Base-by-base conservation (phyloP, 2,888 invertebrate species). In the Timema podura region DNA sequence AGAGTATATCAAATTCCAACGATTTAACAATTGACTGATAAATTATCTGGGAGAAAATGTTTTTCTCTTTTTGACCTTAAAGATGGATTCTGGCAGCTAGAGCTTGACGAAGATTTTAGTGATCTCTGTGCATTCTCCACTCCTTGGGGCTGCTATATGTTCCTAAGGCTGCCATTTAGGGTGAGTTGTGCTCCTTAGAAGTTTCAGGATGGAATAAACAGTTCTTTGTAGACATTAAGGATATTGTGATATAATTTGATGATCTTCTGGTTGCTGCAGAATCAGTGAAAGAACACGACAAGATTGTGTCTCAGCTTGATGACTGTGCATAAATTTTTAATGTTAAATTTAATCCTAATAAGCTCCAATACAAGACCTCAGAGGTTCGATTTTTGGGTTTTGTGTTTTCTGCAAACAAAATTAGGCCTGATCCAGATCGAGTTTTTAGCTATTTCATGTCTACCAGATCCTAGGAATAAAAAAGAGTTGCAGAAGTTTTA, bases 321-420 rank as follows among this genome's bases (percentile, higher is more conserved):
- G 9, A 67, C 5, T 5, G 70, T n/a, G 67, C 67, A 10, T 45
- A 15, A n/a, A 47, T 16, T 13, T 6, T 13, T 0, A 68, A 68
- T 13, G 45, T 70, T 7, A 68, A n/a, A 48, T 70, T 70, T 57
- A 70, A 70, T 49, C 59, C 59, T 7, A 48, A 66, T 2, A 70
- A 70, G 45, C 44, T 61, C 6, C 5, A 61, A 30, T 30, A 6
- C 16, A 61, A 44, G 45, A 6, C 45, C 11, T 45, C 13, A 5
- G 13, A 30, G n/a, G 47, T 70, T 6, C 1, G 47, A 45, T 70
- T 66, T 44, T 6, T 70, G 9, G 67, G 70, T 6, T 59, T 59
- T 46, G 16, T 67, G 7, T 51, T 70, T 6, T 44, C 47, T 9
- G 16, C n/a, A 15, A 8, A 49, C 10, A 47, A 48, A 51, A 15